Conservation (phyloP, 1,140 invertebrate species). For the Drosophila nebulosa region DNA sequence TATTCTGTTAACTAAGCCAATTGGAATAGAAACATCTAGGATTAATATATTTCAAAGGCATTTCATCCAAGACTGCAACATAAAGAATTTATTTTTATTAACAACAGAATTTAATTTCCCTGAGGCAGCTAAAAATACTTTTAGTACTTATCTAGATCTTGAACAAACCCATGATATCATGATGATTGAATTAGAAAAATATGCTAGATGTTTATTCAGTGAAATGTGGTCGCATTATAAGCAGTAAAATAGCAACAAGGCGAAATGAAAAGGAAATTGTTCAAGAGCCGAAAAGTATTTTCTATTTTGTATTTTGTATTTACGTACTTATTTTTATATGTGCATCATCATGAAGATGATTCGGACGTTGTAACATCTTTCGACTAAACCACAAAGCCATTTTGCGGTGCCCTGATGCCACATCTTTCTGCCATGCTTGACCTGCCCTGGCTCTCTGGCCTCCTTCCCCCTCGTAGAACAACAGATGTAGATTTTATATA, state of each 20-base stretch:
- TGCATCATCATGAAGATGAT: slow-evolving; percentile 14
- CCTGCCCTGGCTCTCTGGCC: not conserved
- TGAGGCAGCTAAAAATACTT: not conserved
- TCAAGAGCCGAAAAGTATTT: not conserved
- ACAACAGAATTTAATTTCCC: not conserved
- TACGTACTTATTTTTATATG: not conserved
- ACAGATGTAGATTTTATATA: slow-evolving; percentile 46
- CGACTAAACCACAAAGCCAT: slow-evolving; percentile 49
- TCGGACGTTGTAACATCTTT: slow-evolving; percentile 23
- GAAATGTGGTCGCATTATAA: not conserved
- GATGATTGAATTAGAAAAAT: not conserved
- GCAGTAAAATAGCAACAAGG: not conserved
- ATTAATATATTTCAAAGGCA: too few species aligned
- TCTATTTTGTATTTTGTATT: not conserved
- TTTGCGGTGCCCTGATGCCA: slow-evolving; percentile 13
- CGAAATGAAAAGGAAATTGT: not conserved
- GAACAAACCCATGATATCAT: not conserved
- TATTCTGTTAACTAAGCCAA: too few species aligned
- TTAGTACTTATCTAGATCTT: not conserved
- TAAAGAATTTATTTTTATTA: too few species aligned
- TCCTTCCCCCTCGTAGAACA: slow-evolving; percentile 22
- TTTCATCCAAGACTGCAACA: not conserved
- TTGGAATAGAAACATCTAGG: too few species aligned
- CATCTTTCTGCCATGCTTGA: slow-evolving; percentile 4
- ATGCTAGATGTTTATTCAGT: not conserved